Percentiles rank a stretch among this genome's conserved stretches.
phyloP scores from a whole-genome alignment of 2,797 vertebrate species.

The Enteromius radiatus region DNA sequence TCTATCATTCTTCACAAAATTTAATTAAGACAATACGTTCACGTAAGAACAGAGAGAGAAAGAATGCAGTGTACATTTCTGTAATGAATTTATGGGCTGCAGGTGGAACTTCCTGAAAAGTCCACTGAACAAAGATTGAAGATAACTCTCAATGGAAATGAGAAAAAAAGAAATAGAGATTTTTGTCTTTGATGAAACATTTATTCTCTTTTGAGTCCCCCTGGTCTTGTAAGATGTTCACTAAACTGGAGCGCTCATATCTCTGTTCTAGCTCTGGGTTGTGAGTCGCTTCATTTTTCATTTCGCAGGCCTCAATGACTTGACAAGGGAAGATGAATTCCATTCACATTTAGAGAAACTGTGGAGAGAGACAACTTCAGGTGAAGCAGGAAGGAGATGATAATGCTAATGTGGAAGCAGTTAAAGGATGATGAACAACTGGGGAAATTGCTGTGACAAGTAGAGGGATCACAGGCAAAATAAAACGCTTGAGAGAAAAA shows the following conservation, averaged over 20 bases:
- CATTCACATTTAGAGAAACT: slow-evolving; percentile 68
- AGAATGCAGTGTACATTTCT: slow-evolving; percentile 51
- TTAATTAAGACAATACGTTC: slow-evolving; percentile 73
- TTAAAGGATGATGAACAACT: slow-evolving; percentile 80
- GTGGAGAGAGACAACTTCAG: slow-evolving; percentile 73
- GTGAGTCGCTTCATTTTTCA: slow-evolving; percentile 51
- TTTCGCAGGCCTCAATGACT: slow-evolving; percentile 58
- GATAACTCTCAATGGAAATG: slow-evolving; percentile 8
- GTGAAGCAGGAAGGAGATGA: slow-evolving; percentile 65
- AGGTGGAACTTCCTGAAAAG: background rate
- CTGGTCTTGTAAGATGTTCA: slow-evolving; percentile 8
- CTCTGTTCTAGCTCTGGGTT: slow-evolving; percentile 27
- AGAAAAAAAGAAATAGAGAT: slow-evolving; percentile 10
- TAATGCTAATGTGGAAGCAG: slow-evolving; percentile 75
- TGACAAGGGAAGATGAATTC: slow-evolving; percentile 62
- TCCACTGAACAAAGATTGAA: slow-evolving; percentile 9
- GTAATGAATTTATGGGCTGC: background rate
- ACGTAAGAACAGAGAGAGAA: slow-evolving; percentile 57
- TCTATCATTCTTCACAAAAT: slow-evolving; percentile 65
- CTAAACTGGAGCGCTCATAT: slow-evolving; percentile 33
- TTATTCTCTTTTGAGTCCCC: slow-evolving; percentile 39
- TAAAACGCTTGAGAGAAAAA: slow-evolving; percentile 71
- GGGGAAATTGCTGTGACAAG: slow-evolving; percentile 79
- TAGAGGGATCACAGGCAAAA: slow-evolving; percentile 74
- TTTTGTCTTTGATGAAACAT: slow-evolving; percentile 33